Conservation (phyloP, 2,113 vertebrate species). For the Spea bombifrons region DNA sequence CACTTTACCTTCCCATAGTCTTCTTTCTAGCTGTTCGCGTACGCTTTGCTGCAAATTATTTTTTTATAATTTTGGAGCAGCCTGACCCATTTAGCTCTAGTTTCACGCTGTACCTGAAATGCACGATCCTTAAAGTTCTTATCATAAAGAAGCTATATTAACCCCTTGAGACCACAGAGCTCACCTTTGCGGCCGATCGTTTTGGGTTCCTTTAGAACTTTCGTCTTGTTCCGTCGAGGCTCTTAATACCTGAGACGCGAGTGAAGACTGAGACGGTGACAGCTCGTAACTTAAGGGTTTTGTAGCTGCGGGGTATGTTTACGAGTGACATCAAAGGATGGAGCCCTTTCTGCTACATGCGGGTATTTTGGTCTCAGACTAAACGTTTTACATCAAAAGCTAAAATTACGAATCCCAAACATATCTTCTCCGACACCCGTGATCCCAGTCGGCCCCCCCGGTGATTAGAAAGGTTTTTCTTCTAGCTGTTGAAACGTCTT, state of each 20-base stretch:
- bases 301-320: slow-evolving; percentile 5
- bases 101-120: too few species aligned
- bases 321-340: neutral
- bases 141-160: too few species aligned
- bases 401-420: neutral
- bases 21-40: too few species aligned
- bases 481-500: slow-evolving; percentile 5
- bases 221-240: neutral
- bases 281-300: neutral
- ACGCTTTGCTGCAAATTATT: too few species aligned
- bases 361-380: slow-evolving; percentile 10
- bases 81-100: too few species aligned
- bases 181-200: too few species aligned
- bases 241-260: neutral
- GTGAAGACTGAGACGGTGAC: neutral
- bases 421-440: neutral
- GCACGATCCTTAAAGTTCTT: too few species aligned
- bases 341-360: neutral
- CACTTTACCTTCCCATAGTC: too few species aligned
- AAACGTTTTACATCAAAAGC: slow-evolving; percentile 11
- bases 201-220: too few species aligned
- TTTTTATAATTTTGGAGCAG: too few species aligned
- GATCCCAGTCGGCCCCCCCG: neutral
- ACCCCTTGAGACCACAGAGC: too few species aligned
- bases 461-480: neutral